Base-by-base conservation (phyloP, 2,113 vertebrate genomes). In the Panurus biarmicus region DNA sequence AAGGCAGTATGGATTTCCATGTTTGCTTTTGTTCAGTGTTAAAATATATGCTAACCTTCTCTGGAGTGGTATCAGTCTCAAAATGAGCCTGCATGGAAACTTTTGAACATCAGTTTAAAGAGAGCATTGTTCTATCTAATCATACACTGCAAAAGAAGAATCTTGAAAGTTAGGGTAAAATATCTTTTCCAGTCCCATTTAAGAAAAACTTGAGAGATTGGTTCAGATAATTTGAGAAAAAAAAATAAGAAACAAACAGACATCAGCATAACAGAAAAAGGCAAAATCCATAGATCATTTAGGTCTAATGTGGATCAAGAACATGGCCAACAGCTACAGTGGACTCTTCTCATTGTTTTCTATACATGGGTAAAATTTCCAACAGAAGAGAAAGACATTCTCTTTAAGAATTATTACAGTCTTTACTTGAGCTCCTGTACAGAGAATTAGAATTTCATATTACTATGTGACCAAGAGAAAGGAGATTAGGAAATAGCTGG, bases 151-250 rank as follows among this genome's bases (percentile, higher is more conserved):
- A 70, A 74, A 90, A 72, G 14, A 86, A 70, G 54, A 60, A 26
- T 62, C 87, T 93, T 91, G 64, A 94, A 97, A 91, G 72, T 42
- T 78, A 82, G 36, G 31, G 19, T 7, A 72, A 93, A 91, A 64
- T 9, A 24, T 70, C 50, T 94, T 91, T 94, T 60, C 42, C 50
- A 42, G 9, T 78, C 54, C 54, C 73, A 1, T 74, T n/a, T 50
- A 67, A 69, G 45, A 44, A 77, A 58, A 91, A 71, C 31, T 47
- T 72, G 79, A 76, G 71, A 95, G 45, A 14, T 72, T 79, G 40
- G 50, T 79, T 60, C 64, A 85, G 21, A 44, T 66, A 69, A 82
- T 74, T 85, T 60, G 40, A 26, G 40, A 26, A 96, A 73, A 85
- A 33, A 35, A 26, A n/a, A 21, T 44, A 70, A 93, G 51, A 85